phyloP scores from a whole-genome alignment of 35 echinoderm and acorn worm genomes.

The Strongylocentrotus purpuratus region DNA sequence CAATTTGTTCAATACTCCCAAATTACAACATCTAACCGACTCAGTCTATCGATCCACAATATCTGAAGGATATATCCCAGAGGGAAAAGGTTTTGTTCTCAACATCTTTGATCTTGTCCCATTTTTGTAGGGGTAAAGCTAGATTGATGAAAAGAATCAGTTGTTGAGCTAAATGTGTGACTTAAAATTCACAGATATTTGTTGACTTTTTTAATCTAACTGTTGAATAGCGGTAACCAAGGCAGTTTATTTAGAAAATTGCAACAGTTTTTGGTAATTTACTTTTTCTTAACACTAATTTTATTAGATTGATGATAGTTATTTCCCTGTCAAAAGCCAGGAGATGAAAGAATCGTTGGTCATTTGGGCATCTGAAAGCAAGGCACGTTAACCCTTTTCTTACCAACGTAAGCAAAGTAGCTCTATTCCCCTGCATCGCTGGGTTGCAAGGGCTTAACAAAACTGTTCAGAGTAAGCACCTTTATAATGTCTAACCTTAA shows the following conservation, averaged over 20 bases:
- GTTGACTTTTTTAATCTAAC: not conserved
- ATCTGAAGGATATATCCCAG: no score
- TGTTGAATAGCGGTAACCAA: no score
- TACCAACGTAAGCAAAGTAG: not conserved
- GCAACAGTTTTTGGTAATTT: not conserved
- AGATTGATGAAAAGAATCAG: not conserved
- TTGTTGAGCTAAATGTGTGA: not conserved
- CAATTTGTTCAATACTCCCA: not conserved
- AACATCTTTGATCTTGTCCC: not conserved
- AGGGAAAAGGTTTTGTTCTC: not conserved
- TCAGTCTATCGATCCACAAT: no score
- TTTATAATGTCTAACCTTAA: not conserved
- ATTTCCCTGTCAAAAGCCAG: not conserved
- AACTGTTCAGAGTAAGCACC: not conserved
- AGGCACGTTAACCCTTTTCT: not conserved
- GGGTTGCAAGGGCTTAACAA: not conserved
- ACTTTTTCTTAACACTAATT: not conserved
- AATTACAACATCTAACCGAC: not conserved
- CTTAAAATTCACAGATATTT: not conserved
- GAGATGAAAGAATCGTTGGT: not conserved
- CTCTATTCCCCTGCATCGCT: not conserved
- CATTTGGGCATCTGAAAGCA: not conserved
- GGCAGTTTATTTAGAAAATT: not conserved
- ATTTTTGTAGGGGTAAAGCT: not conserved
- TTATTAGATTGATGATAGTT: not conserved